phyloP scores from a whole-genome alignment of 1,140 invertebrate species.

The Bombus balteatus region DNA sequence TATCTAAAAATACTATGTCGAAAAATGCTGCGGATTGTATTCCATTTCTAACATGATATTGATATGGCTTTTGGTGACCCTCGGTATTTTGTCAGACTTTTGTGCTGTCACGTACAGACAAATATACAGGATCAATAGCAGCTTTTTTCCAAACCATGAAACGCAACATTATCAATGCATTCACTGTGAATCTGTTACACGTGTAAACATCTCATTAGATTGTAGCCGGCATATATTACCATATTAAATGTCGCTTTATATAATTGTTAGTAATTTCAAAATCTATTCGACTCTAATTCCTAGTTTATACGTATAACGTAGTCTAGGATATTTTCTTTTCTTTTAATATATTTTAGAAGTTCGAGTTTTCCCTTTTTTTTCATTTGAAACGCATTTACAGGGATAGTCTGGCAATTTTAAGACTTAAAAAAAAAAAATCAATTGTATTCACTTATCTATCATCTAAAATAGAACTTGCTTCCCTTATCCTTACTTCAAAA shows the following conservation, averaged over 20 bases:
- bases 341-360: not conserved
- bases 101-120: not conserved
- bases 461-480: not conserved
- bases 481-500: not conserved
- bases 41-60: not conserved
- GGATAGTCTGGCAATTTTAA: not conserved
- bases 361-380: not conserved
- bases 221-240: constrained; percentile 13
- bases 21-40: too few relatives aligned
- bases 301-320: not conserved
- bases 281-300: not conserved
- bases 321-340: not conserved
- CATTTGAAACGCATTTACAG: not conserved
- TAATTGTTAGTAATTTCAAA: not conserved
- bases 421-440: not conserved
- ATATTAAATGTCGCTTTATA: constrained; percentile 51
- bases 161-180: not conserved
- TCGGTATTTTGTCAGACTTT: not conserved
- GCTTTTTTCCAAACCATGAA: not conserved
- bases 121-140: not conserved
- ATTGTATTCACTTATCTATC: not conserved
- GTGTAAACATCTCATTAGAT: not conserved
- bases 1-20: not conserved
- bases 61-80: not conserved
- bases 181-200: not conserved